Percentiles rank a stretch among this genome's conserved stretches.
These are phyloP conservation scores for Diorhabda carinulata DNA, from an alignment of 1,140 invertebrate species.

Conservation along the genomic window DNA sequence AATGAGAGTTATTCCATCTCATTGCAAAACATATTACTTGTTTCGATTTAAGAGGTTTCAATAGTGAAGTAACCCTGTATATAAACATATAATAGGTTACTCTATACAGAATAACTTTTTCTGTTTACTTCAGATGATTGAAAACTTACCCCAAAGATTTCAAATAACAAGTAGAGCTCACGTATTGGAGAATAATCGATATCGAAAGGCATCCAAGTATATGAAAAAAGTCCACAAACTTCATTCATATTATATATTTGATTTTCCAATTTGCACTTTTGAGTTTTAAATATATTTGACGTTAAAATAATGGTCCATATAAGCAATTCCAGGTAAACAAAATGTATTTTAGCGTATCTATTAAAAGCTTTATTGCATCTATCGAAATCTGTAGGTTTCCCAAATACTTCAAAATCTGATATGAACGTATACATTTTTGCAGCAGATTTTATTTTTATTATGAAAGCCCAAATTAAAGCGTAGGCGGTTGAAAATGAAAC, in stretches of 20 bases:
- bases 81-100: no score
- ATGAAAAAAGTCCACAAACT: constrained; percentile 6
- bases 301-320: background rate
- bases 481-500: background rate
- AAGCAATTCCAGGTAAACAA: background rate
- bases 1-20: no score
- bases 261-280: constrained; percentile 1
- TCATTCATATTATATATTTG: background rate
- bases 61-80: no score
- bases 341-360: constrained; percentile 1
- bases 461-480: background rate
- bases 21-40: no score
- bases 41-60: no score
- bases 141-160: background rate
- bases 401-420: background rate
- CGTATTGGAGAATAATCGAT: background rate
- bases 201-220: constrained; percentile 6
- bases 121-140: no score
- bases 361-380: background rate
- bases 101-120: no score
- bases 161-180: background rate
- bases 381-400: constrained; percentile 5
- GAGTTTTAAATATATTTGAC: background rate
- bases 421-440: background rate
- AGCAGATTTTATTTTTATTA: constrained; percentile 5